phyloP scores from a whole-genome alignment of 2,888 invertebrate genomes.

The Noctua pronuba region DNA sequence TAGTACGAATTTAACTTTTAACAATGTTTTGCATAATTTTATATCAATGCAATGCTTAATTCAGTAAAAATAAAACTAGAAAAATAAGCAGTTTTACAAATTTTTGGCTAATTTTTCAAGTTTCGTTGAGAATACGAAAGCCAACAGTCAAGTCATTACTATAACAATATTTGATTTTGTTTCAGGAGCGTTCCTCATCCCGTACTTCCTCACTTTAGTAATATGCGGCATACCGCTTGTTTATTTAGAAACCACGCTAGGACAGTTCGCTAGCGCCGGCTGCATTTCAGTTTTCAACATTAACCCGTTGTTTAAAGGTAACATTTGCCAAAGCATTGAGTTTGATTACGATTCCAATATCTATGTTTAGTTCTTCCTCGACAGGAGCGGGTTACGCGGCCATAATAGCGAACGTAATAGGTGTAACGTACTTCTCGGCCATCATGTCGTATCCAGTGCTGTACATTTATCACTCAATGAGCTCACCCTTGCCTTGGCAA shows the following conservation, averaged over 20 bases:
- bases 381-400: conserved; percentile 96
- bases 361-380: conserved; percentile 56
- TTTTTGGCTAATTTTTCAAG: background rate
- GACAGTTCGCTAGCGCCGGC: conserved; percentile 96
- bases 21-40: background rate
- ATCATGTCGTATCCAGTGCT: conserved; percentile 96
- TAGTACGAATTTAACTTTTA: background rate
- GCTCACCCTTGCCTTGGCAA: conserved; percentile 93
- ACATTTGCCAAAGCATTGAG: conserved; percentile 40
- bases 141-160: background rate
- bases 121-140: background rate
- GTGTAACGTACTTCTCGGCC: conserved; percentile 95
- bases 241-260: conserved; percentile 96
- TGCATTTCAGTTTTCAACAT: conserved; percentile 95
- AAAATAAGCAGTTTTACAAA: background rate
- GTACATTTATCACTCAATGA: conserved; percentile 94
- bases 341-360: conserved; percentile 45
- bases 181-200: conserved; percentile 96
- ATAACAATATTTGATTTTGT: conserved; percentile 51
- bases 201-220: conserved; percentile 95
- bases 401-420: conserved; percentile 94
- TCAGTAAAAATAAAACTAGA: background rate
- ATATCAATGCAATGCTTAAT: background rate
- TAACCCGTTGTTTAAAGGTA: conserved; percentile 96
- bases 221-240: conserved; percentile 96